Evolutionary conservation across 2,888 invertebrate genomes (phyloP).

Genomic region (Pseudeuparius sepicola): DNA sequence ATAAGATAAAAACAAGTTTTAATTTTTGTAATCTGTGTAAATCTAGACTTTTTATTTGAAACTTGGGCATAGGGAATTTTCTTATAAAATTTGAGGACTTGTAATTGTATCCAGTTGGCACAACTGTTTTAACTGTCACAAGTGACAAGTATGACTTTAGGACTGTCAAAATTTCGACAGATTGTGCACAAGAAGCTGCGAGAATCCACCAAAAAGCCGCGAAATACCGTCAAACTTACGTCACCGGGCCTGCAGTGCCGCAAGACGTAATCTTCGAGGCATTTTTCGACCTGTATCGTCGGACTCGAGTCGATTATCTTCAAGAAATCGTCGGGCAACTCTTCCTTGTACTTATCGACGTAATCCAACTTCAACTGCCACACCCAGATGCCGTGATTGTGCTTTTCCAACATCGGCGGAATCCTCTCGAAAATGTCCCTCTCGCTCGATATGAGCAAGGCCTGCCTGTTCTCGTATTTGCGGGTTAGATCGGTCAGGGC

Average conservation of each 20-base stretch:
- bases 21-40: too few species aligned
- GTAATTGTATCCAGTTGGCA: too few species aligned
- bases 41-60: too few species aligned
- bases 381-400: conserved; percentile 40
- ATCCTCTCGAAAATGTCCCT: conserved; percentile 34
- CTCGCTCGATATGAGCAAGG: conserved; percentile 28
- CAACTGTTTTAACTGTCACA: too few species aligned
- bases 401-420: conserved; percentile 38
- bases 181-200: too few species aligned
- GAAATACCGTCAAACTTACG: too few species aligned
- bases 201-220: too few species aligned
- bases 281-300: conserved; percentile 43
- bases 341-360: conserved; percentile 52
- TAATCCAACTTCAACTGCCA: conserved; percentile 42
- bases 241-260: conserved; percentile 34
- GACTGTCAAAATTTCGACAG: too few species aligned
- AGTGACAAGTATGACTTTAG: too few species aligned
- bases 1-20: too few species aligned
- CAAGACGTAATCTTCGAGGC: conserved; percentile 30
- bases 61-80: too few species aligned
- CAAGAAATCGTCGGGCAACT: conserved; percentile 61
- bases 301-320: conserved; percentile 49
- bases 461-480: conserved; percentile 28
- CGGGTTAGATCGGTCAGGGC: conserved; percentile 35
- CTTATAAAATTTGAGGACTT: too few species aligned